Conservation (phyloP, 2,113 vertebrate species). For the Abramis brama region DNA sequence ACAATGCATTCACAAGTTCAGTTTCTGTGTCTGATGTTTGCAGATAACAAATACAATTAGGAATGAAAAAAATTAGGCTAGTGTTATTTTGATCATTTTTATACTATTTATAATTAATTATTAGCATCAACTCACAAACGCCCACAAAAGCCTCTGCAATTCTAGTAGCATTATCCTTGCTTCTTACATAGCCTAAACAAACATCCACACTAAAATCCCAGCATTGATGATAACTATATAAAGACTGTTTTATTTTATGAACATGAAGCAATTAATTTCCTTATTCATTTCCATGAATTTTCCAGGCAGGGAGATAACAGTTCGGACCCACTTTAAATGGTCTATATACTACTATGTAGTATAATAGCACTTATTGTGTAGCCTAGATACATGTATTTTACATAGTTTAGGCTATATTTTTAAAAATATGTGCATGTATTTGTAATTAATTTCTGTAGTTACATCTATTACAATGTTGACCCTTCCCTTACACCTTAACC, state of each 20-base stretch:
- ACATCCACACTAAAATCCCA: neutral
- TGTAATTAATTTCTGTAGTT: neutral
- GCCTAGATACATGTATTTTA: too few relatives aligned
- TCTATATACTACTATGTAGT: too few relatives aligned
- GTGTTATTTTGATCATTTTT: neutral
- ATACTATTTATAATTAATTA: too few relatives aligned
- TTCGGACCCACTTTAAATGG: neutral
- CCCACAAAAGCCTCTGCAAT: neutral
- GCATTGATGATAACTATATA: neutral
- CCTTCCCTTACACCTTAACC: too few relatives aligned
- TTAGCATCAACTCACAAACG: too few relatives aligned
- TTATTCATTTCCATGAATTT: too few relatives aligned
- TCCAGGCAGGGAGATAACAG: neutral
- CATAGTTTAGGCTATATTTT: neutral
- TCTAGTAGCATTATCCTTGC: neutral
- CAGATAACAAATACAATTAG: neutral
- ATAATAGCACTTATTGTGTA: neutral
- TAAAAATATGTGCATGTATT: neutral
- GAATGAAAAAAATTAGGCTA: too few relatives aligned
- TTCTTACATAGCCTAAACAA: neutral
- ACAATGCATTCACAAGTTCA: neutral
- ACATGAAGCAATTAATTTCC: neutral
- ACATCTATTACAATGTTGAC: too few relatives aligned
- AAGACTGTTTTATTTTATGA: neutral
- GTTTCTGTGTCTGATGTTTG: neutral